Evolutionary conservation across 2,888 invertebrate species (phyloP).

Genomic region (Subacronicta megacephala): DNA sequence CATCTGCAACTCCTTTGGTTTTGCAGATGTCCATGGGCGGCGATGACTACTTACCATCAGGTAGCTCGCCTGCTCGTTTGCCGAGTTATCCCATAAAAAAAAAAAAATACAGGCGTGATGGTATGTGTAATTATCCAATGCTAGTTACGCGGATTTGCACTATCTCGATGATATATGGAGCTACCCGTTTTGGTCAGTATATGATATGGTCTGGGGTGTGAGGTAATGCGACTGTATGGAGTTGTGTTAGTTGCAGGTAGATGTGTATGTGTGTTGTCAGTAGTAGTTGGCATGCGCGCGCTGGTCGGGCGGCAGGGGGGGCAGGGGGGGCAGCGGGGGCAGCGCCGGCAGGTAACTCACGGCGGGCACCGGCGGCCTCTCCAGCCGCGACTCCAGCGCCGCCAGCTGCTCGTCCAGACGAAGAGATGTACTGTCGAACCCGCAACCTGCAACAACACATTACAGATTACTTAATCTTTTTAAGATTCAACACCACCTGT

Average conservation of each 20-base stretch:
- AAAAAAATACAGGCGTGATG: too few species aligned
- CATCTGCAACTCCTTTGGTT: too few species aligned
- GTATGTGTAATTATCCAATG: too few species aligned
- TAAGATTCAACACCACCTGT: too few species aligned
- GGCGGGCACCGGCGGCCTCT: constrained; percentile 92
- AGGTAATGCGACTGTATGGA: neutral
- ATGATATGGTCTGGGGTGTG: neutral
- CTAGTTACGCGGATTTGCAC: too few species aligned
- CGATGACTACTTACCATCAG: too few species aligned
- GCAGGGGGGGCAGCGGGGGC: constrained; percentile 92
- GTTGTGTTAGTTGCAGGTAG: neutral
- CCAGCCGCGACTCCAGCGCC: constrained; percentile 94
- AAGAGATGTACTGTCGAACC: constrained; percentile 93
- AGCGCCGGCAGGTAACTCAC: constrained; percentile 91
- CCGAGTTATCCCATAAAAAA: too few species aligned
- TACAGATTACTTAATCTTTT: too few species aligned
- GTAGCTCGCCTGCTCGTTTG: too few species aligned
- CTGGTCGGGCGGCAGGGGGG: constrained; percentile 59
- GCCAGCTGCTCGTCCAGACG: constrained; percentile 94
- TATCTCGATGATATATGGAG: too few species aligned
- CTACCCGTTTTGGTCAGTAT: too few species aligned
- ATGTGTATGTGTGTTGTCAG: constrained; percentile 57
- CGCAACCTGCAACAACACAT: constrained; percentile 70
- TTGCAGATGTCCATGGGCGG: too few species aligned
- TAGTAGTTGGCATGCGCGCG: constrained; percentile 71